Conservation (phyloP, 2,888 invertebrate genomes). For the Drosophila paucipuncta region DNA sequence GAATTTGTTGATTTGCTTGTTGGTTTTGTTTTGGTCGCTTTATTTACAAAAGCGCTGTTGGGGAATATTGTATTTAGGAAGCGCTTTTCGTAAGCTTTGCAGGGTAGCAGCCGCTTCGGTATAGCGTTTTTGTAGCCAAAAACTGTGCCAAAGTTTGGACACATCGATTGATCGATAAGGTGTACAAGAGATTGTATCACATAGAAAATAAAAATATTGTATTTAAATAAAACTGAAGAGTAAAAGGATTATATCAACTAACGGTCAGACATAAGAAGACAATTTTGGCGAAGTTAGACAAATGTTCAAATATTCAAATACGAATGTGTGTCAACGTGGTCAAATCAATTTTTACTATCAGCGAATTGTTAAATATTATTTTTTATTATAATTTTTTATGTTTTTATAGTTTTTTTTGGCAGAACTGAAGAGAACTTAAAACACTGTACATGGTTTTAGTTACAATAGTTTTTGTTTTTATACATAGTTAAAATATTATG, state of each 20-base stretch:
- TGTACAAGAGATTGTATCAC: constrained; percentile 11
- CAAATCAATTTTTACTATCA: constrained; percentile 71
- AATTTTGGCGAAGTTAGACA: constrained; percentile 63
- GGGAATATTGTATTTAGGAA: constrained; percentile 34
- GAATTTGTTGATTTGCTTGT: constrained; percentile 39
- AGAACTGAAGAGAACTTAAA: constrained; percentile 71
- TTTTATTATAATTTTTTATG: constrained; percentile 44
- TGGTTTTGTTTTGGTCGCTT: constrained; percentile 24
- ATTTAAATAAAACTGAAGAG: constrained; percentile 29
- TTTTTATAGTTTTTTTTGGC: constrained; percentile 44
- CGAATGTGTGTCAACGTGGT: constrained; percentile 76
- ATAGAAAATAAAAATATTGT: constrained; percentile 12
- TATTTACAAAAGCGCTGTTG: constrained; percentile 50
- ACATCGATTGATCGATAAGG: constrained; percentile 26
- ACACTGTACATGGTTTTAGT: constrained; percentile 69
- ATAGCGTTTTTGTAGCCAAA: constrained; percentile 35
- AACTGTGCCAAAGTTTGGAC: constrained; percentile 32
- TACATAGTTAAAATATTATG: constrained; percentile 68
- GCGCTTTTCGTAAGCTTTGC: constrained; percentile 50
- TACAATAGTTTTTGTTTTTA: constrained; percentile 49
- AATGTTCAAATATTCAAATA: constrained; percentile 65
- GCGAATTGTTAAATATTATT: constrained; percentile 64
- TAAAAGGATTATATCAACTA: constrained; percentile 33
- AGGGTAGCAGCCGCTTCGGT: constrained; percentile 61
- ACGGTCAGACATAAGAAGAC: constrained; percentile 45